Percentiles rank a stretch among this genome's conserved stretches.
These are phyloP conservation scores for Nemoura dubitans DNA, from an alignment of 2,888 invertebrate genomes.

Conservation along the genomic window DNA sequence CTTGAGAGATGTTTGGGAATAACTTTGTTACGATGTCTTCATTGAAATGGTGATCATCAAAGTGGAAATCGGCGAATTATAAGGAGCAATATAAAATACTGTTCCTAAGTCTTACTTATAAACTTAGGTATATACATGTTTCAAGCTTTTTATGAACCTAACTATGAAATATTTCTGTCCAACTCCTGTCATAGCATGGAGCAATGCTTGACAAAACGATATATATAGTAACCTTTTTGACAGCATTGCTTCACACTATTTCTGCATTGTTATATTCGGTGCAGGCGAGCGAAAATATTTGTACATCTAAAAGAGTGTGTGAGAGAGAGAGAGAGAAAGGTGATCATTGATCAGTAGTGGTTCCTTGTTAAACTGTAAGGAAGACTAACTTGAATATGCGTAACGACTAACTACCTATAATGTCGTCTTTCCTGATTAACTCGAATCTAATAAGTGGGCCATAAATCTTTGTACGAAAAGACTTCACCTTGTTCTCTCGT, in stretches of 20 bases:
- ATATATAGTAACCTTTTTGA: neutral
- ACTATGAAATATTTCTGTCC: neutral
- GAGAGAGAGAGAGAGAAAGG: no score
- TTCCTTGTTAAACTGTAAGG: neutral
- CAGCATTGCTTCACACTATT: neutral
- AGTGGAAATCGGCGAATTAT: neutral
- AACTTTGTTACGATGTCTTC: neutral
- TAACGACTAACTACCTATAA: neutral
- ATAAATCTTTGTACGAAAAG: conserved; percentile 36
- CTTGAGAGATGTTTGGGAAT: neutral
- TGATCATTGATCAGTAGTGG: neutral
- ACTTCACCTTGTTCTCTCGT: neutral
- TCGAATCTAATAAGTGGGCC: conserved; percentile 43
- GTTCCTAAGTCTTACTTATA: neutral
- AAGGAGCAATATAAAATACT: neutral
- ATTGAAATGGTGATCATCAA: neutral
- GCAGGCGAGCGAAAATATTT: neutral
- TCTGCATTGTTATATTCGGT: neutral
- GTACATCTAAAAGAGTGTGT: neutral
- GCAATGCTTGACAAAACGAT: no score
- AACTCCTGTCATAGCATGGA: neutral
- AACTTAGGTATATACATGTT: neutral
- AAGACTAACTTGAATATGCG: neutral
- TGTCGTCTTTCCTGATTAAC: conserved; percentile 28
- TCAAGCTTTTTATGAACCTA: neutral